A percentile compares a stretch with the other conserved stretches of the same genome.
Conservation (phyloP, 2,797 vertebrate genomes). For the Triplophysa bombifrons region DNA sequence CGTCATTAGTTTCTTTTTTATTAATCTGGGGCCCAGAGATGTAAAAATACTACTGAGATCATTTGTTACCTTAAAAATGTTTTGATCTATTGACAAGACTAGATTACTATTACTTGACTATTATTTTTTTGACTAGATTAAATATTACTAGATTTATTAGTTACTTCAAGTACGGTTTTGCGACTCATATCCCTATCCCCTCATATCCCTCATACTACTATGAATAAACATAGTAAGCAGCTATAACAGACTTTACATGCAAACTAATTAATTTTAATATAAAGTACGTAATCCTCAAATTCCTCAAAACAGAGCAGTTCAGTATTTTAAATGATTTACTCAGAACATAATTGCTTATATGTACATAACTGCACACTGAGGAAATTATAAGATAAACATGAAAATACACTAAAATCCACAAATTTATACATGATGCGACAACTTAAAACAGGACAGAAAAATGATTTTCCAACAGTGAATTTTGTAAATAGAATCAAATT, state of each 20-base stretch:
- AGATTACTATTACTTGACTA: too few relatives aligned
- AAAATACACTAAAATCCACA: constrained; percentile 20
- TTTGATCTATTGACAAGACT: too few relatives aligned
- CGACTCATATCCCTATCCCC: neutral
- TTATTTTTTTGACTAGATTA: too few relatives aligned
- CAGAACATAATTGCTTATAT: constrained; percentile 68
- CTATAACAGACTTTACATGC: neutral
- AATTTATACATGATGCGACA: neutral
- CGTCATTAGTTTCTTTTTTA: neutral
- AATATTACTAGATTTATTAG: too few relatives aligned
- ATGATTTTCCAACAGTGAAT: neutral
- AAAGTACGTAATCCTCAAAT: neutral
- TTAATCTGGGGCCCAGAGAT: neutral
- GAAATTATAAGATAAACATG: constrained; percentile 19
- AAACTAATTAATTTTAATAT: neutral
- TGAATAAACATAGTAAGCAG: neutral
- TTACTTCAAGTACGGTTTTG: too few relatives aligned
- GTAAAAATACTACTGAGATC: neutral
- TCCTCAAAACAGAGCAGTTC: neutral
- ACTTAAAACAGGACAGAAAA: constrained; percentile 11
- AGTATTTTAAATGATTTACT: constrained; percentile 64
- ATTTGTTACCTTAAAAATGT: neutral
- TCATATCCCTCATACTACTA: too few relatives aligned
- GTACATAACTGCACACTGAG: constrained; percentile 38
- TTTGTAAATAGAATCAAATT: neutral